Conservation (phyloP, 2,888 invertebrate species). For the Macrophya annulata region DNA sequence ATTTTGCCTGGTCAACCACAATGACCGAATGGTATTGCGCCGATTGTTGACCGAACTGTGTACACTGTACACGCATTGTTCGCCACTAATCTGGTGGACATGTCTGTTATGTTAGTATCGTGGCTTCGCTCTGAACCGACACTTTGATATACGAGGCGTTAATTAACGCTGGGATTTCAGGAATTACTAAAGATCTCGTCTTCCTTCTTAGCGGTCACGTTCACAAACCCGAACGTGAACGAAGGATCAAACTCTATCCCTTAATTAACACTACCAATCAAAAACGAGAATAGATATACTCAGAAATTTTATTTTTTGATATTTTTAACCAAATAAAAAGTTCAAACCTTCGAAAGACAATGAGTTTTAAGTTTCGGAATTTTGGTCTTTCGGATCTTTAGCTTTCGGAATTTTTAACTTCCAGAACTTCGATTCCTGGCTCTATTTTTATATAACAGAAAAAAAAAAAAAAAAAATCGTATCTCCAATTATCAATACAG, state of each 20-base stretch:
- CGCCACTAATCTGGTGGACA: slow-evolving; percentile 43
- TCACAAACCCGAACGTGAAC: neutral
- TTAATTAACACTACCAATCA: neutral
- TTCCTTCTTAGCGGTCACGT: neutral
- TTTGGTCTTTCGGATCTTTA: too few relatives aligned
- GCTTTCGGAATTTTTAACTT: too few relatives aligned
- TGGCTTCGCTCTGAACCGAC: slow-evolving; percentile 19
- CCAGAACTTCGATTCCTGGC: too few relatives aligned
- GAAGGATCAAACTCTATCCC: neutral
- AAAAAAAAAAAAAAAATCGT: neutral
- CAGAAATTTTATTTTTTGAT: too few relatives aligned
- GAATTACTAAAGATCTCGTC: neutral
- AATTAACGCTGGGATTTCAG: slow-evolving; percentile 49
- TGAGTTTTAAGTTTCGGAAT: too few relatives aligned
- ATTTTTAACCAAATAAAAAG: too few relatives aligned
- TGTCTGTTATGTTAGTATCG: slow-evolving; percentile 43
- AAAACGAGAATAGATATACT: too few relatives aligned
- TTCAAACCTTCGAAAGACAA: too few relatives aligned
- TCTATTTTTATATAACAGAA: too few relatives aligned
- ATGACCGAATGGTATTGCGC: slow-evolving; percentile 53
- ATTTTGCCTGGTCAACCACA: slow-evolving; percentile 50
- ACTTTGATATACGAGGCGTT: slow-evolving; percentile 54
- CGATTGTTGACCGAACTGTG: slow-evolving; percentile 51
- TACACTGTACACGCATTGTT: slow-evolving; percentile 46
- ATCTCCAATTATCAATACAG: neutral